Base-by-base conservation (phyloP, 2,797 vertebrate species). In the Falco columbarius region DNA sequence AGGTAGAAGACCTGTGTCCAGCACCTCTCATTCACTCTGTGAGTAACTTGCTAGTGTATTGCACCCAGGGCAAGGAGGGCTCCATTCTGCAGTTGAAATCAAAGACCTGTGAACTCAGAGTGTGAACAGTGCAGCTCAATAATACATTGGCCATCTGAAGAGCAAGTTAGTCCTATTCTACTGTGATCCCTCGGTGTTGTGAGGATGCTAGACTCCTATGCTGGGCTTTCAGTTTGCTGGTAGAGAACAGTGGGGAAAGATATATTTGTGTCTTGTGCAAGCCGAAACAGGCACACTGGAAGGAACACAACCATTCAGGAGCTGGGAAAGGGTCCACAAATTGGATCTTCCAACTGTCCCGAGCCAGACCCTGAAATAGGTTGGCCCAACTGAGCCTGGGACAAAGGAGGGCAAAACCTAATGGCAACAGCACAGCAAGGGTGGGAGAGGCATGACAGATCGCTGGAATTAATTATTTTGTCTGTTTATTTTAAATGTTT, bases 1-100 rank as follows among this genome's bases (percentile, higher is more conserved):
- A 98, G 1, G 97, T 99, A 13, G 98, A 98, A 81, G 97, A 98
- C 86, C 98, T 98, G 4, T 99, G 99, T 84, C 99, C 99, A 1
- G 99, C 99, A 4, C 99, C 99, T 1, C 98, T 99, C 95, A 99
- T 99, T 92, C 98, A 98, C 90, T 98, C 97, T 51, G 99, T 99
- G 97, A 98, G 99, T 98, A 93, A 73, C 49, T 76, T 55, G 49
- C 63, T 88, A 62, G 24, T 16, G 29, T 77, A 67, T 51, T 59
- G 76, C 76, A 47, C 55, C 26, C 0, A 1, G 55, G 84, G n/a
- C 86, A 80, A 85, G 56, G 19, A 92, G 47, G 59, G n/a, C 66
- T 86, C 65, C 1, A 0, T 58, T 86, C 54, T 96, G 46, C 29
- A 14, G 17, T 40, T 81, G 52, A 92, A 79, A 62, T 75, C 66